phyloP scores from a whole-genome alignment of 1,140 invertebrate genomes.

The Bombus sibiricus region DNA sequence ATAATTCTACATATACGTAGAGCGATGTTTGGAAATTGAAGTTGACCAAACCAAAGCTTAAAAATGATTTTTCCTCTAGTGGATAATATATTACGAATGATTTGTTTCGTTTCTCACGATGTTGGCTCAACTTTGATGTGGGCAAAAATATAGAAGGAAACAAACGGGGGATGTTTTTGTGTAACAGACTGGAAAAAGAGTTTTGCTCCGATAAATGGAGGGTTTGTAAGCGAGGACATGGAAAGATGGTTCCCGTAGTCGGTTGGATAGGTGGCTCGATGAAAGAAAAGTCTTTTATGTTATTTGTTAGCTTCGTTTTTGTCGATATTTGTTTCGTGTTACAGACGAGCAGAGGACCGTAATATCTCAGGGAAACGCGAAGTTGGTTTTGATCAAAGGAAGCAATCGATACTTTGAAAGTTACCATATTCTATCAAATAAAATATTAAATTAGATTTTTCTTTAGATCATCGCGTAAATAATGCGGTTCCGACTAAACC shows the following conservation, averaged over 20 bases:
- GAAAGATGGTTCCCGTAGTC: not conserved
- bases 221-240: not conserved
- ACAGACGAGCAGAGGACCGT: not conserved
- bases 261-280: not conserved
- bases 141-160: not conserved
- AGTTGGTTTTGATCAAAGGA: not conserved
- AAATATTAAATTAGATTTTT: not conserved
- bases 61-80: not conserved
- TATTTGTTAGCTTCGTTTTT: not conserved
- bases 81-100: not conserved
- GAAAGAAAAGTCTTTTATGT: not conserved
- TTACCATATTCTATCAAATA: not conserved
- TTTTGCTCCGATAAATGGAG: constrained; percentile 6
- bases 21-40: not conserved
- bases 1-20: no score
- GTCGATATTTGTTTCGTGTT: constrained; percentile 3
- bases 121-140: no score
- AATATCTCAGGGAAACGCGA: not conserved
- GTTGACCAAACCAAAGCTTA: not conserved
- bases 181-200: not conserved
- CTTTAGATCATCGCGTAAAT: not conserved
- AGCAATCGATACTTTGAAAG: not conserved
- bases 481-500: not conserved
- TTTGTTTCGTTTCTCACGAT: not conserved
- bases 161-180: not conserved